A percentile compares a stretch with the other conserved stretches of the same genome.
phyloP scores from a whole-genome alignment of 2,797 vertebrate genomes.

The Scolopax bukidnonensis region DNA sequence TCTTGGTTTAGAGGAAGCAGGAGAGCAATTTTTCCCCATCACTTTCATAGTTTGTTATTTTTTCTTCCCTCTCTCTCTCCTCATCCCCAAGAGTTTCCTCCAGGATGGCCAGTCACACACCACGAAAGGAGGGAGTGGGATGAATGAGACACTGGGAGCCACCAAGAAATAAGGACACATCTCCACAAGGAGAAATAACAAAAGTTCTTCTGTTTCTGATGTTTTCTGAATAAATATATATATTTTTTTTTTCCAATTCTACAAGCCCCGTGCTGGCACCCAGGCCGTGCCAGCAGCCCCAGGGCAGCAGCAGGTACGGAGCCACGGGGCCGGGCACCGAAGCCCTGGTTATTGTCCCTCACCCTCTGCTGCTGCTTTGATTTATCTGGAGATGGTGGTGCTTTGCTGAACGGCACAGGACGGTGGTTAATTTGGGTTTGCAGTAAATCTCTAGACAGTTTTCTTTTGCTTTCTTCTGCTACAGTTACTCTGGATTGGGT shows the following conservation, averaged over 20 bases:
- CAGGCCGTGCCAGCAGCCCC: neutral
- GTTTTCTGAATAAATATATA: neutral
- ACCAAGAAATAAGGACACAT: neutral
- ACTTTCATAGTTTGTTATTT: neutral
- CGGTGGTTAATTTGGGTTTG: neutral
- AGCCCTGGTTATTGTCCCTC: neutral
- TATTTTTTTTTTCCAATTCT: neutral
- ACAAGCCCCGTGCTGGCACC: neutral
- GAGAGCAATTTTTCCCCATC: constrained; percentile 24
- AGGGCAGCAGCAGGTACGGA: neutral
- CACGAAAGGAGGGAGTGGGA: neutral
- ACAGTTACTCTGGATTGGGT: neutral
- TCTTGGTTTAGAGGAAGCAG: constrained; percentile 15
- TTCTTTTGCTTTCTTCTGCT: constrained; percentile 2
- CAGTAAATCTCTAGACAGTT: constrained; percentile 50
- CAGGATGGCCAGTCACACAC: neutral
- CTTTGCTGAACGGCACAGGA: constrained; percentile 54
- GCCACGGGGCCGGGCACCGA: neutral
- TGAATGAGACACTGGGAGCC: neutral
- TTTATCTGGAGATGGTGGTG: constrained; percentile 18
- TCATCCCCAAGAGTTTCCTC: neutral
- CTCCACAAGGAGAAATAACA: neutral
- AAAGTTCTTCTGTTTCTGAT: neutral
- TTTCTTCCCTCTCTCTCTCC: neutral
- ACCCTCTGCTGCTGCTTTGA: neutral